Conservation (phyloP, 2,113 vertebrate genomes). For the Danio rerio region DNA sequence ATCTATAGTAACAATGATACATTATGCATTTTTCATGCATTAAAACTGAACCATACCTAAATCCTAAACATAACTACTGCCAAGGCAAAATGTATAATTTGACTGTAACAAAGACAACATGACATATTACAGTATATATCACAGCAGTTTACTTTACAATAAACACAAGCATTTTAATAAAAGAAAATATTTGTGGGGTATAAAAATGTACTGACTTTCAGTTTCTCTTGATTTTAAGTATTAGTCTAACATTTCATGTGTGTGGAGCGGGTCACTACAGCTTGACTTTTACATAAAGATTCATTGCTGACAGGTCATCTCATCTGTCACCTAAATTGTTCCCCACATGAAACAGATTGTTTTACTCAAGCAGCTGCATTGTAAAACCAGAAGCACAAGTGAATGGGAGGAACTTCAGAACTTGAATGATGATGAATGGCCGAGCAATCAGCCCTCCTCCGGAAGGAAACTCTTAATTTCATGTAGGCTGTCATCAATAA, state of each 20-base stretch:
- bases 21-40: no score
- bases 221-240: background rate
- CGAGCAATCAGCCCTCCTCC: conserved; percentile 21
- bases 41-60: no score
- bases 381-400: conserved; percentile 11
- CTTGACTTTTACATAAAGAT: background rate
- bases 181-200: background rate
- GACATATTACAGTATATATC: background rate
- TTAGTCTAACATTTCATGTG: background rate
- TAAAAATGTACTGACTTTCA: background rate
- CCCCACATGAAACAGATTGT: background rate
- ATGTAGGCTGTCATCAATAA: background rate
- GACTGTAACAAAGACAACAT: no score
- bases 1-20: no score
- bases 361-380: background rate
- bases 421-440: conserved; percentile 7
- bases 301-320: background rate
- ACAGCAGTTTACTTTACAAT: background rate
- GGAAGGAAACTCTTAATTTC: conserved; percentile 29
- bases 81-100: no score
- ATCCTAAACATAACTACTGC: no score
- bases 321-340: background rate
- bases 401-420: conserved; percentile 29
- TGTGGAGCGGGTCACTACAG: background rate
- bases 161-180: background rate